Evolutionary conservation across 2,113 vertebrate genomes (phyloP).

Genomic region (Eupsittula cactorum): DNA sequence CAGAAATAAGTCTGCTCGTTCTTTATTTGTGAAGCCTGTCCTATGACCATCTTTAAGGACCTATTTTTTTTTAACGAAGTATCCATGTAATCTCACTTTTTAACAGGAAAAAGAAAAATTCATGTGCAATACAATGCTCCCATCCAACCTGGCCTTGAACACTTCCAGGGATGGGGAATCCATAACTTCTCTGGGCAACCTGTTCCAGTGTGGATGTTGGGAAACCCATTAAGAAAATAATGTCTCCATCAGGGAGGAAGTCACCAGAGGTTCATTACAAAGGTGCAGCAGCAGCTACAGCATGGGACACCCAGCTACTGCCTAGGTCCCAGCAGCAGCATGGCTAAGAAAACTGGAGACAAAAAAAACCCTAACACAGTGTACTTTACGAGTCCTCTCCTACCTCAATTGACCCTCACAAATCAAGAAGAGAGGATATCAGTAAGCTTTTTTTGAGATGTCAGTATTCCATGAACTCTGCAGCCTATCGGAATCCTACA

Average conservation of each 20-base stretch:
- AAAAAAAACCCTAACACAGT: not conserved
- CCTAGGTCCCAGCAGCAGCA: not conserved
- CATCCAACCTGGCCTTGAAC: not conserved
- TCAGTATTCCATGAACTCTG: not conserved
- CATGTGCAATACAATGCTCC: not conserved
- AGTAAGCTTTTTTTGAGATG: not conserved
- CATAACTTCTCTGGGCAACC: not conserved
- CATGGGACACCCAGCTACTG: not conserved
- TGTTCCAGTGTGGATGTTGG: rapidly evolving
- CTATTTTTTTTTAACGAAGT: not conserved
- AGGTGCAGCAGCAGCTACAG: rapidly evolving
- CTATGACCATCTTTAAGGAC: not conserved
- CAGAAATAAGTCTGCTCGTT: not conserved
- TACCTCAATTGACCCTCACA: not conserved
- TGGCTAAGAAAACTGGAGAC: not conserved
- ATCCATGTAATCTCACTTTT: not conserved
- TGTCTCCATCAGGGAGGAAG: not conserved
- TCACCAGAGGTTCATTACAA: not conserved
- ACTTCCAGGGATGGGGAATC: not conserved
- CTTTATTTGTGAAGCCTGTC: not conserved
- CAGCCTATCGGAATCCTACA: not conserved
- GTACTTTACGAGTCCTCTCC: not conserved
- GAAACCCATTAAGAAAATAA: not conserved
- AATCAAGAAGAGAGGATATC: not conserved
- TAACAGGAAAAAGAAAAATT: not conserved